These are phyloP conservation scores for Amphiprion clarkii DNA, from an alignment of 2,797 vertebrate species.

Conservation along the genomic window DNA sequence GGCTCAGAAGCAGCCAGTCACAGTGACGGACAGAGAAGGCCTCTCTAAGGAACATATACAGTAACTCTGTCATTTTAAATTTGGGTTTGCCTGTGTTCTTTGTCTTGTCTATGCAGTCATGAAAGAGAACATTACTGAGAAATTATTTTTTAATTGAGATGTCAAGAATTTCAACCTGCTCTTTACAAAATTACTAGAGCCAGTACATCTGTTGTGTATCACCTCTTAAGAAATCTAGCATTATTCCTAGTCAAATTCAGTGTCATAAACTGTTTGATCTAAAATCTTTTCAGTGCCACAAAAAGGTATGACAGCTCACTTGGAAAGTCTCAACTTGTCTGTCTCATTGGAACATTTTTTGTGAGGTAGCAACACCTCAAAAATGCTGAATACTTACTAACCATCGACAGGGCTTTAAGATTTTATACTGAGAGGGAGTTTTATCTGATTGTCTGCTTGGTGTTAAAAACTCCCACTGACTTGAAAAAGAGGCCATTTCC, in stretches of 20 bases:
- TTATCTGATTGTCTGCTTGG: slow-evolving; percentile 48
- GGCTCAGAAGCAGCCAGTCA: slow-evolving; percentile 46
- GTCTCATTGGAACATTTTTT: slow-evolving; percentile 42
- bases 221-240: slow-evolving; percentile 16
- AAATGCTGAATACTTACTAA: slow-evolving; percentile 34
- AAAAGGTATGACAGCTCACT: slow-evolving; percentile 28
- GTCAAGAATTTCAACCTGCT: slow-evolving; percentile 23
- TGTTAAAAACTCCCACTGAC: slow-evolving; percentile 25
- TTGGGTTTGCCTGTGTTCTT: slow-evolving; percentile 9
- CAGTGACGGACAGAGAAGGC: slow-evolving; percentile 52
- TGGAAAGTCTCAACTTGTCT: slow-evolving; percentile 38
- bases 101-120: slow-evolving; percentile 3
- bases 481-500: slow-evolving; percentile 39
- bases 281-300: slow-evolving; percentile 17
- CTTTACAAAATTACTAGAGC: slow-evolving; percentile 17
- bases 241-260: slow-evolving; percentile 8
- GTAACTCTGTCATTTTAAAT: slow-evolving; percentile 22
- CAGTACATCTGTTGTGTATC: background rate
- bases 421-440: slow-evolving; percentile 43
- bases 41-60: slow-evolving; percentile 27
- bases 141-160: slow-evolving; percentile 10
- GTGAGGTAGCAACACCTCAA: slow-evolving; percentile 34
- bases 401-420: slow-evolving; percentile 37
- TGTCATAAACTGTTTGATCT: slow-evolving; percentile 33
- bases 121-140: slow-evolving; percentile 10